These are phyloP conservation scores for Lemur catta DNA, from an alignment of 2,797 vertebrate species.

Conservation along the genomic window DNA sequence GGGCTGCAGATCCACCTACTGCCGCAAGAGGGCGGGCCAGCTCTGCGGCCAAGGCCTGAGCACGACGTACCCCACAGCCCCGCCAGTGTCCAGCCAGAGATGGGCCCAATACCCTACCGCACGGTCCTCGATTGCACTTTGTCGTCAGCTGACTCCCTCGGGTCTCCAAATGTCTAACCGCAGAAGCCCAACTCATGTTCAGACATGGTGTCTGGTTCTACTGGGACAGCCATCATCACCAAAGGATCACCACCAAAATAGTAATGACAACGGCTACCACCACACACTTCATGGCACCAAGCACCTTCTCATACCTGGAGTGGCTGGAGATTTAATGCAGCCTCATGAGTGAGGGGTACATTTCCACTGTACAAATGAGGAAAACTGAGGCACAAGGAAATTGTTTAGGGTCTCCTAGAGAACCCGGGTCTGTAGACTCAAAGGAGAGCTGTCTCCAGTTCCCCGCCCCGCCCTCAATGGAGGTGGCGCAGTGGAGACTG, in stretches of 20 bases:
- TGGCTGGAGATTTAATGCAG: background rate
- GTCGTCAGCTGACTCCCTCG: background rate
- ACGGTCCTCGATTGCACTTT: rapidly evolving
- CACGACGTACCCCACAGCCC: background rate
- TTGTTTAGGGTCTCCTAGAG: background rate
- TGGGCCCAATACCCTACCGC: background rate
- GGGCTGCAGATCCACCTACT: background rate
- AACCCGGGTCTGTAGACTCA: background rate
- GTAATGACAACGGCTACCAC: background rate
- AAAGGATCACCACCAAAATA: background rate
- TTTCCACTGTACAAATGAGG: background rate
- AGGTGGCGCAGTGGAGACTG: background rate
- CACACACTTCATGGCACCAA: background rate
- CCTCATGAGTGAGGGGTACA: background rate
- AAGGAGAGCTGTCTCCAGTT: background rate
- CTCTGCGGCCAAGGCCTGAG: background rate
- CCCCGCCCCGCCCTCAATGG: background rate
- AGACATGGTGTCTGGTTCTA: background rate
- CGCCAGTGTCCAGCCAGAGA: background rate
- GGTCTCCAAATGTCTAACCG: background rate
- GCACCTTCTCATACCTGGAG: background rate
- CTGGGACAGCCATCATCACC: background rate
- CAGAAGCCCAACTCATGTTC: background rate
- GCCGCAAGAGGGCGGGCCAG: constrained; percentile 71
- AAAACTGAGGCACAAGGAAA: background rate